A percentile compares a stretch with the other conserved stretches of the same genome.
Evolutionary conservation across 2,888 invertebrate species (phyloP).

Genomic region (Conistra vaccinii): DNA sequence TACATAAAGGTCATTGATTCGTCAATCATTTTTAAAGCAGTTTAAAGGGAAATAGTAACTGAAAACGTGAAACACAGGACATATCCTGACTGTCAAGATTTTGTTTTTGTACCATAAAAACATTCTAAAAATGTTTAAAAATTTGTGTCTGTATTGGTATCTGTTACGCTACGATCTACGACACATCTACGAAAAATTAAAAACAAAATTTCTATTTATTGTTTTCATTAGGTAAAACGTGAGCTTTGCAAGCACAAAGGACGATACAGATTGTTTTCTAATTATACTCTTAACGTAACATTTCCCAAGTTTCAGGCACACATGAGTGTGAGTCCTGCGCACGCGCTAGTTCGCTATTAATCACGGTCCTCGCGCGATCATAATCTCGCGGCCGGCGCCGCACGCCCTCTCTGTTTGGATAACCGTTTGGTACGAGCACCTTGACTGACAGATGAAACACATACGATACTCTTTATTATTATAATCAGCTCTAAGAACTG

Average conservation of each 20-base stretch:
- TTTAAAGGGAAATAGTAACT: background rate
- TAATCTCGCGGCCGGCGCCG: conserved; percentile 86
- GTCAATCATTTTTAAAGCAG: background rate
- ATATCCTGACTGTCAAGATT: background rate
- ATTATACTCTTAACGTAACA: conserved; percentile 49
- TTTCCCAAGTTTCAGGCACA: conserved; percentile 51
- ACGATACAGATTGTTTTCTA: conserved; percentile 39
- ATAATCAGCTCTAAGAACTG: conserved; percentile 46
- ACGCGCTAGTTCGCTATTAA: conserved; percentile 85
- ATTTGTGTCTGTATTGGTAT: background rate
- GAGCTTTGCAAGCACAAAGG: conserved; percentile 26
- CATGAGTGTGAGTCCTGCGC: conserved; percentile 62
- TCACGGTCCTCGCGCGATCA: conserved; percentile 86
- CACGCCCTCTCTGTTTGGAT: conserved; percentile 85
- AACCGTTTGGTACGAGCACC: conserved; percentile 84
- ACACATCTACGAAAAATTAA: background rate
- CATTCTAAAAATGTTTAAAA: background rate
- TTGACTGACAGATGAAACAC: conserved; percentile 69
- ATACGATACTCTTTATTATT: conserved; percentile 55
- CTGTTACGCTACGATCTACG: background rate
- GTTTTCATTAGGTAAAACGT: conserved; percentile 3
- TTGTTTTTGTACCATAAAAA: background rate
- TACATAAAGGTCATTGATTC: conserved; percentile 15
- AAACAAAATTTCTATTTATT: background rate
- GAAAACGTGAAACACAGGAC: background rate